Evolutionary conservation across 1,140 invertebrate species (phyloP).

Genomic region (Condylostylus longicornis): DNA sequence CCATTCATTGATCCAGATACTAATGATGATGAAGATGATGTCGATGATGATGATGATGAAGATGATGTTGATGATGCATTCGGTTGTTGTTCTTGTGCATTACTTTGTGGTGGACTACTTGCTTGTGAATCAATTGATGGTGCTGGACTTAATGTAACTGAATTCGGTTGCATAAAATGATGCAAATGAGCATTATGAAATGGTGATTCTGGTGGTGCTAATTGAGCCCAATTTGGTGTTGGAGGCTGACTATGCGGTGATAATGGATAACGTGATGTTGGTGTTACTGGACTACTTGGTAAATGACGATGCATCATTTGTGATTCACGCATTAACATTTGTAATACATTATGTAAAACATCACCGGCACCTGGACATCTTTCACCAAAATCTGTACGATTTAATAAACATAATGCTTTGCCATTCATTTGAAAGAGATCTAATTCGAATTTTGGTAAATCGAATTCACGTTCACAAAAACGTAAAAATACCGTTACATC

Average conservation of each 20-base stretch:
- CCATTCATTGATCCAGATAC: slow-evolving; percentile 8
- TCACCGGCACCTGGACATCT: slow-evolving; percentile 83
- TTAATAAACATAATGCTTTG: slow-evolving; percentile 82
- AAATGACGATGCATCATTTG: slow-evolving; percentile 56
- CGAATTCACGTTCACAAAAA: slow-evolving; percentile 87
- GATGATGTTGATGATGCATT: slow-evolving; percentile 6
- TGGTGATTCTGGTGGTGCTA: slow-evolving; percentile 44
- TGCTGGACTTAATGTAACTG: slow-evolving; percentile 76
- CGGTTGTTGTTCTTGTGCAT: slow-evolving; percentile 14
- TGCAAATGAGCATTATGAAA: slow-evolving; percentile 49
- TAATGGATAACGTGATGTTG: slow-evolving; percentile 62
- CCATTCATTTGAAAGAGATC: slow-evolving; percentile 96
- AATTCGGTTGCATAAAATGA: slow-evolving; percentile 55
- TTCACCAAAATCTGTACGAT: slow-evolving; percentile 76
- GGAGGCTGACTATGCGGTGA: slow-evolving; percentile 62
- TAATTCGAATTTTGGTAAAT: slow-evolving; percentile 78
- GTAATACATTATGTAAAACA: slow-evolving; percentile 82
- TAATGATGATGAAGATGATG: slow-evolving; percentile 6
- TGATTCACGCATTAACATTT: slow-evolving; percentile 69
- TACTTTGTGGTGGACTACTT: slow-evolving; percentile 61
- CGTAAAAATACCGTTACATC: slow-evolving; percentile 77
- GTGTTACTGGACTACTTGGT: slow-evolving; percentile 69
- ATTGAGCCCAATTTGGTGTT: slow-evolving; percentile 56
- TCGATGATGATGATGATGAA: slow-evolving; percentile 2
- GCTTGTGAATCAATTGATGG: slow-evolving; percentile 76